Evolutionary conservation across 2,113 vertebrate species (phyloP).

Genomic region (Eulemur rufifrons): DNA sequence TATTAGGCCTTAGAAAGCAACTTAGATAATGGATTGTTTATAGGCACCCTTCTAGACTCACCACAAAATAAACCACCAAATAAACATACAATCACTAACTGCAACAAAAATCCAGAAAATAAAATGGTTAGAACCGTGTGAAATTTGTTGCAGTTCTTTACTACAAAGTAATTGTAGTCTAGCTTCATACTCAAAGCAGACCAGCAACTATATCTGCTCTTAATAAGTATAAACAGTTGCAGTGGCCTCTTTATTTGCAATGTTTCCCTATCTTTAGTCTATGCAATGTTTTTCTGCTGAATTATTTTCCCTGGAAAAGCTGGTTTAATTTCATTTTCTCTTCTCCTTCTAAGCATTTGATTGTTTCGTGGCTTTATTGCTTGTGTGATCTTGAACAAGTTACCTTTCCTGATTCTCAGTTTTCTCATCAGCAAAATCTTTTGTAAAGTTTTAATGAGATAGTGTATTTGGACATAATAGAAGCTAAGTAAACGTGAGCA

Average conservation of each 20-base stretch:
- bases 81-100: background rate
- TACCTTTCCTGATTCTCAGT: background rate
- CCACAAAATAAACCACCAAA: slow-evolving; percentile 10
- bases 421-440: slow-evolving; percentile 23
- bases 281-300: background rate
- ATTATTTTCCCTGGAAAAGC: background rate
- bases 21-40: background rate
- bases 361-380: background rate
- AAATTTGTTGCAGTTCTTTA: background rate
- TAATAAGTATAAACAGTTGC: background rate
- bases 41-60: background rate
- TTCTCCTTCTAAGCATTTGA: background rate
- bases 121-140: background rate
- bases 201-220: background rate
- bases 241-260: background rate
- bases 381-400: background rate
- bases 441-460: background rate
- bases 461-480: background rate
- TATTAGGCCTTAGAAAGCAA: background rate
- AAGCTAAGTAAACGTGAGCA: background rate
- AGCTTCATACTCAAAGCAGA: background rate
- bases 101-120: background rate
- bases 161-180: background rate
- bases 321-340: slow-evolving; percentile 20
- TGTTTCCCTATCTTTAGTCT: background rate